Conservation (phyloP, 2,888 invertebrate genomes). For the Phlogophora meticulosa region DNA sequence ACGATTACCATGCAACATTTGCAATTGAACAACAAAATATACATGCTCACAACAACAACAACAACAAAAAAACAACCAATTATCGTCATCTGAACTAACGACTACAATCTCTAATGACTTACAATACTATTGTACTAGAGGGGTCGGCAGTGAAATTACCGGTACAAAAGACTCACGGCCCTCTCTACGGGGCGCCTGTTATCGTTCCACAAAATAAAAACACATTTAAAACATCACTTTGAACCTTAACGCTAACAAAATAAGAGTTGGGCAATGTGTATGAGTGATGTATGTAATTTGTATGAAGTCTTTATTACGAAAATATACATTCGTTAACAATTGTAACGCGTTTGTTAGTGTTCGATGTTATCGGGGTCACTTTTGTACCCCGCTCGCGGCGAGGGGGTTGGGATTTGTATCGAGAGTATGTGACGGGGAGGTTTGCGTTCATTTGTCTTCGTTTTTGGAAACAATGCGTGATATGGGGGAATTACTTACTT, state of each 20-base stretch:
- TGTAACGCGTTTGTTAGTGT: constrained; percentile 68
- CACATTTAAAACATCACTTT: constrained; percentile 19
- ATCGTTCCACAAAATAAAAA: constrained; percentile 50
- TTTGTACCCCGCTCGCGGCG: constrained; percentile 46
- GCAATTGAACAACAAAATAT: constrained; percentile 44
- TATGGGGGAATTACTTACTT: background rate
- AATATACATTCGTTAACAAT: constrained; percentile 72
- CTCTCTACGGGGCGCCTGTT: constrained; percentile 82
- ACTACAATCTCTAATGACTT: constrained; percentile 78
- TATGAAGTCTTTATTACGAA: constrained; percentile 68
- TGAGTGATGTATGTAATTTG: constrained; percentile 36
- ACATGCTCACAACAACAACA: constrained; percentile 39
- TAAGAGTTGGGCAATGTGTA: constrained; percentile 23
- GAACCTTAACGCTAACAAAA: constrained; percentile 18
- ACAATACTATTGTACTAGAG: constrained; percentile 70
- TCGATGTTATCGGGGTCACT: constrained; percentile 79
- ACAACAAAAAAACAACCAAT: constrained; percentile 66
- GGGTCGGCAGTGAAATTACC: constrained; percentile 78
- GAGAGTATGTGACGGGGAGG: constrained; percentile 37
- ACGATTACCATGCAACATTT: constrained; percentile 17
- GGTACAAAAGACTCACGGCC: constrained; percentile 78
- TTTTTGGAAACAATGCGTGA: constrained; percentile 18
- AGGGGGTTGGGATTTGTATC: constrained; percentile 58
- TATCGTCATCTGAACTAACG: constrained; percentile 69
- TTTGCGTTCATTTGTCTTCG: constrained; percentile 32